Evolutionary conservation across 2,888 invertebrate genomes (phyloP).

Genomic region (Pinctada fucata): DNA sequence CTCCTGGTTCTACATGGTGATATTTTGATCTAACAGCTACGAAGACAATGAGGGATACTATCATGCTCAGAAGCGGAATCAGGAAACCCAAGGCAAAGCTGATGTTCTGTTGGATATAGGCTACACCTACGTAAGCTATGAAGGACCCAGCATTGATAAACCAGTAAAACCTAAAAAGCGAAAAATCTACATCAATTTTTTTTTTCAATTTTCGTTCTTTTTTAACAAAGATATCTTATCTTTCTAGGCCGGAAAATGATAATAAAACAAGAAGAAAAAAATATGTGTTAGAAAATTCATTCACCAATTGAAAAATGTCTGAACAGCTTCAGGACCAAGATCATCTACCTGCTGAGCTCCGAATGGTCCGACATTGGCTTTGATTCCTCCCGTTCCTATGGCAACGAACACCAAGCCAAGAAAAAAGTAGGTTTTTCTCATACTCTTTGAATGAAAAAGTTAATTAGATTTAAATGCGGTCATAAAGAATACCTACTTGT

Average conservation of each 20-base stretch:
- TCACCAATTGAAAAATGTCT: constrained; percentile 72
- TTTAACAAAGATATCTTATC: no score
- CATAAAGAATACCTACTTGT: not conserved
- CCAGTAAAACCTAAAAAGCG: constrained; percentile 72
- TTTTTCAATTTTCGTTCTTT: no score
- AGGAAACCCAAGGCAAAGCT: constrained; percentile 69
- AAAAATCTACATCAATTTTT: not conserved
- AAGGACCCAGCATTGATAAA: constrained; percentile 71
- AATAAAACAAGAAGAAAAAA: no score
- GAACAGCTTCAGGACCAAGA: constrained; percentile 64
- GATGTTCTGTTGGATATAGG: constrained; percentile 71
- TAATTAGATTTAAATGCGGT: no score
- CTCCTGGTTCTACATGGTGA: constrained; percentile 46
- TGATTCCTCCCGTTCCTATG: constrained; percentile 72
- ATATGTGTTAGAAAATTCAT: not conserved
- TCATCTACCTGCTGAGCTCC: constrained; percentile 72
- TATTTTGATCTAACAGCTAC: constrained; percentile 55
- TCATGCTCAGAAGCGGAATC: constrained; percentile 68
- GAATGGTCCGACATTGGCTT: constrained; percentile 73
- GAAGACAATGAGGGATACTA: constrained; percentile 64
- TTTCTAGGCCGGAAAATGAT: no score
- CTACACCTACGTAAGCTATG: constrained; percentile 68
- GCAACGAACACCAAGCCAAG: constrained; percentile 64
- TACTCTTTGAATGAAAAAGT: constrained; percentile 46
- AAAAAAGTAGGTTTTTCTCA: constrained; percentile 60